A percentile compares a stretch with the other conserved stretches of the same genome.
Evolutionary conservation across 2,113 vertebrate genomes (phyloP).

Genomic region (Coptodon rendalli): DNA sequence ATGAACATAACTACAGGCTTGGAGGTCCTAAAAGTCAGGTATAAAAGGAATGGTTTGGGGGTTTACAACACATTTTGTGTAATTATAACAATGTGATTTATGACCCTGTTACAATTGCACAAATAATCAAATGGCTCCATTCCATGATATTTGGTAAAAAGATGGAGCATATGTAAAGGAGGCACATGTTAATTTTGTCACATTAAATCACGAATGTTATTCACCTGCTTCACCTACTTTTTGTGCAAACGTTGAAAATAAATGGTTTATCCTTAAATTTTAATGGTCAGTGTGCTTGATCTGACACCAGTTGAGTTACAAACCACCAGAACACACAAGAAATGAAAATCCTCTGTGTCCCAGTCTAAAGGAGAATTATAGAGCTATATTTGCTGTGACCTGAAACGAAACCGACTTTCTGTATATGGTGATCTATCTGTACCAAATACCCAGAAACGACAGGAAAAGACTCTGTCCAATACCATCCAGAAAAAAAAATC

Average conservation of each 20-base stretch:
- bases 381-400: background rate
- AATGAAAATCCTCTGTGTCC: background rate
- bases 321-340: background rate
- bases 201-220: background rate
- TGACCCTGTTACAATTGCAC: too few species aligned
- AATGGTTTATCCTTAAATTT: background rate
- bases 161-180: background rate
- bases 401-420: background rate
- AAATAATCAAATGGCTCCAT: constrained; percentile 5
- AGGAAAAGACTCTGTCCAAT: background rate
- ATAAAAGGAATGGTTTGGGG: too few species aligned
- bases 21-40: too few species aligned
- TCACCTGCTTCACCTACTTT: background rate
- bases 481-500: background rate
- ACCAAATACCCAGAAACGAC: background rate
- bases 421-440: rapidly evolving
- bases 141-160: background rate
- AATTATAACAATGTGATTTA: too few species aligned
- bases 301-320: background rate
- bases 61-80: too few species aligned
- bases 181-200: background rate
- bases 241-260: background rate
- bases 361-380: background rate
- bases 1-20: too few species aligned
- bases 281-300: background rate